phyloP scores from a whole-genome alignment of 1,140 invertebrate genomes.

The Paraescarpia echinospica region DNA sequence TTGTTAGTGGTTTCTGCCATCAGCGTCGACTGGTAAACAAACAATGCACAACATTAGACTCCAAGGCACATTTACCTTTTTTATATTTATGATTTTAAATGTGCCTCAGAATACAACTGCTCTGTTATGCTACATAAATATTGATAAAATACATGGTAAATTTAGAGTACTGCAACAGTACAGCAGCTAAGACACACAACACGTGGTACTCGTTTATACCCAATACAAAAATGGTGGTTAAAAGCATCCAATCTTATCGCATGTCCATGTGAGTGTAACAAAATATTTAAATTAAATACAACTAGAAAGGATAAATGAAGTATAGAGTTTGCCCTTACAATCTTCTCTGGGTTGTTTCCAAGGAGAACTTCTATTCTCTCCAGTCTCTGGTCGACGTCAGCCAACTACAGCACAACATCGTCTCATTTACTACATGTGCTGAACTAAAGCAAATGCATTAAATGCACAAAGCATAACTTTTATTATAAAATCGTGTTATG shows the following conservation, averaged over 20 bases:
- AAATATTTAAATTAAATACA: neutral
- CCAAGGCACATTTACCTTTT: no score
- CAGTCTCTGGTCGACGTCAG: conserved; percentile 61
- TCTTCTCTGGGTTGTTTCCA: conserved; percentile 63
- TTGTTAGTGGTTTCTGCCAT: conserved; percentile 51
- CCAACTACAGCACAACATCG: conserved; percentile 42
- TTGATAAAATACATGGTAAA: neutral
- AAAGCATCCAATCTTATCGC: neutral
- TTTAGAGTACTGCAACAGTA: neutral
- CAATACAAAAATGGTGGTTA: neutral
- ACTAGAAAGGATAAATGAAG: neutral
- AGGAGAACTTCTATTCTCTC: conserved; percentile 75
- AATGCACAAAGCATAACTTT: no score
- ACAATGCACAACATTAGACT: conserved; percentile 10
- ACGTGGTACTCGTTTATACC: neutral
- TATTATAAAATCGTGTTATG: no score
- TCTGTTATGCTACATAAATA: neutral
- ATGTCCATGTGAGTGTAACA: neutral
- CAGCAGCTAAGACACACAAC: neutral
- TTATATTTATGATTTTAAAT: neutral
- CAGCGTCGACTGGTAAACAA: conserved; percentile 39
- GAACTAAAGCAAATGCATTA: no score
- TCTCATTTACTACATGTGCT: neutral
- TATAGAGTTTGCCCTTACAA: conserved; percentile 53
- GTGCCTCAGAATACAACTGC: neutral